Base-by-base conservation (phyloP, 2,113 vertebrate species). In the Entelurus aequoreus region DNA sequence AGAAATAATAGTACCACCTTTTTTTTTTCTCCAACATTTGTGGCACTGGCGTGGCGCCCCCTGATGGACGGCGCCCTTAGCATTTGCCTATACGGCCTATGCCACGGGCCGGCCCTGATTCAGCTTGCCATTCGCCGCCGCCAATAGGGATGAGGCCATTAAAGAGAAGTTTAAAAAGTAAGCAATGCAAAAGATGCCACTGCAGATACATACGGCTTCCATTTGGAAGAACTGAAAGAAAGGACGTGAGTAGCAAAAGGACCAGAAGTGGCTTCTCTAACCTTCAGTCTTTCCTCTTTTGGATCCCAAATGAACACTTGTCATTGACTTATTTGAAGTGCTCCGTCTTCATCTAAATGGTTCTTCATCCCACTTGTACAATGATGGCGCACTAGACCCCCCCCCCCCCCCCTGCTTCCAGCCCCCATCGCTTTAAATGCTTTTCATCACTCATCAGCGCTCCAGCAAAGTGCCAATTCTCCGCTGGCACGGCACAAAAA, bases 271-370 rank as follows among this genome's bases (percentile, higher is more conserved):
- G 47, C 54, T 72, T 63, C 51, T 58, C 50, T 56, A 71, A 75
- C 76, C 71, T 77, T 61, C 59, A 44, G 48, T 47, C 50, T 55
- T 52, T 40, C 54, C 64, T 46, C 48, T 62, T 40, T n/a, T 2
- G 47, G 44, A 36, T 72, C 71, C 68, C 66, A 69, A 55, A 72
- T 74, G 63, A 80, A 53, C 47, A 60, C 51, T 76, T 16, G n/a
- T 60, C 60, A 69, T 49, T 76, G 66, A 78, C 78, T 78, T 63
- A 75, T 71, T 83, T 78, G 67, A 69, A 71, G 71, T 74, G 68
- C 65, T 79, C 52, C 44, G 65, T 77, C 63, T 78, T 64, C 63
- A 55, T 69, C 63, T 73, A 80, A 80, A 80, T 82, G 65, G 65
- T 70, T 71, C 55, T 71, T 78, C 69, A 74, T 75, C 75, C 74